phyloP scores from a whole-genome alignment of 2,888 invertebrate species.

The Marasmarcha lunaedactyla region DNA sequence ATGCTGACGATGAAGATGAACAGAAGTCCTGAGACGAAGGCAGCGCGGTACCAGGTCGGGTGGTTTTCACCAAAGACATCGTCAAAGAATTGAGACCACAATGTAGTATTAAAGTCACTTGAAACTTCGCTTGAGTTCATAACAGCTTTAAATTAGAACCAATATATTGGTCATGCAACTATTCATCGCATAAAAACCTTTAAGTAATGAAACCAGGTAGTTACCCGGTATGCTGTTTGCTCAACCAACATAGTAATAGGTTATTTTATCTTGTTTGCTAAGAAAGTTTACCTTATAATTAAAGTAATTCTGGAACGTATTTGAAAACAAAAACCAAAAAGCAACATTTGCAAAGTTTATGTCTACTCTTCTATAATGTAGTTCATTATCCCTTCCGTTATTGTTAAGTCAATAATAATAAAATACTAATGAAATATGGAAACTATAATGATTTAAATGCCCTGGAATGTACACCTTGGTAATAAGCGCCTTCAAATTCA shows the following conservation, averaged over 20 bases:
- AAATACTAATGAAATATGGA: too few species aligned
- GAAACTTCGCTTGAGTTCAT: constrained; percentile 10
- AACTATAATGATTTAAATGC: too few species aligned
- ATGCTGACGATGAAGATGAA: not conserved
- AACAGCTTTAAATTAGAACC: constrained; percentile 8
- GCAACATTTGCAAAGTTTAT: too few species aligned
- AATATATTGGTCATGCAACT: too few species aligned
- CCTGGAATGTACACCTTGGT: too few species aligned
- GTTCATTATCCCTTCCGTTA: too few species aligned
- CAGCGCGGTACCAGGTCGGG: not conserved
- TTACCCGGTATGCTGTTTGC: constrained; percentile 18
- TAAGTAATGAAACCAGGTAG: not conserved
- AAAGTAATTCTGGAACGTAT: too few species aligned
- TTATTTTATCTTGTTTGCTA: constrained; percentile 23
- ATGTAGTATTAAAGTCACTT: not conserved
- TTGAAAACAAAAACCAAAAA: too few species aligned
- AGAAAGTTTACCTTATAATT: constrained; percentile 15
- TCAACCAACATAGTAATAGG: constrained; percentile 15
- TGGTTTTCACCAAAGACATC: not conserved
- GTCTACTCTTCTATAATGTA: too few species aligned
- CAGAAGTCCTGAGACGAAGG: not conserved
- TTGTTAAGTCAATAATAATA: too few species aligned
- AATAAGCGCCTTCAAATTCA: too few species aligned
- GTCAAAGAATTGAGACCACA: not conserved
- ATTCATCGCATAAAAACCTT: too few species aligned